These are phyloP conservation scores for Capitulum mitella DNA, from an alignment of 2,888 invertebrate genomes.

Conservation along the genomic window DNA sequence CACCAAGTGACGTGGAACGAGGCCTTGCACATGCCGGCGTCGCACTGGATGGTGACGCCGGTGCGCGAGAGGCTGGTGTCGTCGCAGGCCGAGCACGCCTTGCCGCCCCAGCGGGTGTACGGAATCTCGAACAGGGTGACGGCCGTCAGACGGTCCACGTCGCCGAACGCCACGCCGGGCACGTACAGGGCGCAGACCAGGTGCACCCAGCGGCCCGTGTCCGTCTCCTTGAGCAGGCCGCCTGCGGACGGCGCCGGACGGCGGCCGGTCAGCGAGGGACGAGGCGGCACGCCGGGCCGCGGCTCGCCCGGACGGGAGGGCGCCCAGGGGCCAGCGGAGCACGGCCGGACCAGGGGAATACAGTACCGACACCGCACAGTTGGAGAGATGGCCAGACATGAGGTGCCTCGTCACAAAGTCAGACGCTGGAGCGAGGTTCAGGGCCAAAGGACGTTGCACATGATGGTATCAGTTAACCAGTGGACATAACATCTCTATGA, in stretches of 20 bases:
- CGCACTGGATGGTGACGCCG: constrained; percentile 94
- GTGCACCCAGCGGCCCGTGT: constrained; percentile 97
- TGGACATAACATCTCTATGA: no score
- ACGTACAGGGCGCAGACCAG: constrained; percentile 95
- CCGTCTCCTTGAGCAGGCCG: constrained; percentile 71
- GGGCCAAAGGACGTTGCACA: no score
- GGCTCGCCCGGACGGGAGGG: background rate
- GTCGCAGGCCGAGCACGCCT: constrained; percentile 80
- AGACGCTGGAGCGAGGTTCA: no score
- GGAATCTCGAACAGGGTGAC: constrained; percentile 94
- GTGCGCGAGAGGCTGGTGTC: constrained; percentile 79
- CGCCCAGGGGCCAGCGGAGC: no score
- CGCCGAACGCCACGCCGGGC: constrained; percentile 93
- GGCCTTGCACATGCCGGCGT: constrained; percentile 95
- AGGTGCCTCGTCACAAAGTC: no score
- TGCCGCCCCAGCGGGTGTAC: constrained; percentile 93
- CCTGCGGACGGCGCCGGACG: background rate
- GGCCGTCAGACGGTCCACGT: constrained; percentile 79
- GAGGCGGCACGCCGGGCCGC: background rate
- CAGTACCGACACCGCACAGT: no score
- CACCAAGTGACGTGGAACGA: constrained; percentile 97
- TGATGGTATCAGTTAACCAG: no score
- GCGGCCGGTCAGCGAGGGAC: background rate
- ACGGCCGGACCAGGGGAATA: no score
- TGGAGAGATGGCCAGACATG: no score